phyloP scores from a whole-genome alignment of 1,140 invertebrate species.

The Bombyx mori region DNA sequence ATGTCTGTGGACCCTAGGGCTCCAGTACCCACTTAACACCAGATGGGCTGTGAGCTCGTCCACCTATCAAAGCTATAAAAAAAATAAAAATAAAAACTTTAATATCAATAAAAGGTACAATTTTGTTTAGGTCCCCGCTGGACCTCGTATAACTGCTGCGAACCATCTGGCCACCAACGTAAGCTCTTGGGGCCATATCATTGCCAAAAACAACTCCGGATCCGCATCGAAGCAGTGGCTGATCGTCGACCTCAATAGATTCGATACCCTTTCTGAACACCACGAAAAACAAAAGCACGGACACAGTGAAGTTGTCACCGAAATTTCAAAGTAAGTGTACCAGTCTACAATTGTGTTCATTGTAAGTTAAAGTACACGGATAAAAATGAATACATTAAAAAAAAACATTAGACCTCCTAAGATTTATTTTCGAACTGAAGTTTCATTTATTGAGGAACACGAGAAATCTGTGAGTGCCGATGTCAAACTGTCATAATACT shows the following conservation, averaged over 20 bases:
- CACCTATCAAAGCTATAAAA: too few relatives aligned
- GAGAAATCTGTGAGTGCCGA: too few relatives aligned
- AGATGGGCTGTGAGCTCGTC: too few relatives aligned
- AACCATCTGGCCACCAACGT: conserved; percentile 85
- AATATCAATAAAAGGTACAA: background rate
- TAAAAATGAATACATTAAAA: too few relatives aligned
- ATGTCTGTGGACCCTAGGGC: too few relatives aligned
- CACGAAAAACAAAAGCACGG: conserved; percentile 8
- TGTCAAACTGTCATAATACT: too few relatives aligned
- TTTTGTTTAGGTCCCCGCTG: conserved; percentile 76
- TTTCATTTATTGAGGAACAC: too few relatives aligned
- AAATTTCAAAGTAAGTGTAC: conserved; percentile 44
- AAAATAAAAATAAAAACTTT: background rate
- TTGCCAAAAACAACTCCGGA: conserved; percentile 81
- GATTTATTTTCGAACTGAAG: too few relatives aligned
- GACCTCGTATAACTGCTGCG: conserved; percentile 86
- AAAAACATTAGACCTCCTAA: too few relatives aligned
- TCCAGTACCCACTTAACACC: too few relatives aligned
- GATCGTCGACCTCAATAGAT: conserved; percentile 79
- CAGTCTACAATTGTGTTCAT: too few relatives aligned
- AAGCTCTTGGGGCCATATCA: conserved; percentile 77
- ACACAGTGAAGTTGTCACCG: conserved; percentile 37
- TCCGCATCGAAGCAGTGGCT: conserved; percentile 94
- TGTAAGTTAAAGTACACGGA: too few relatives aligned
- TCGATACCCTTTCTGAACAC: conserved; percentile 24